These are phyloP conservation scores for Bombyx huttoni DNA, from an alignment of 2,888 invertebrate species.

Conservation along the genomic window DNA sequence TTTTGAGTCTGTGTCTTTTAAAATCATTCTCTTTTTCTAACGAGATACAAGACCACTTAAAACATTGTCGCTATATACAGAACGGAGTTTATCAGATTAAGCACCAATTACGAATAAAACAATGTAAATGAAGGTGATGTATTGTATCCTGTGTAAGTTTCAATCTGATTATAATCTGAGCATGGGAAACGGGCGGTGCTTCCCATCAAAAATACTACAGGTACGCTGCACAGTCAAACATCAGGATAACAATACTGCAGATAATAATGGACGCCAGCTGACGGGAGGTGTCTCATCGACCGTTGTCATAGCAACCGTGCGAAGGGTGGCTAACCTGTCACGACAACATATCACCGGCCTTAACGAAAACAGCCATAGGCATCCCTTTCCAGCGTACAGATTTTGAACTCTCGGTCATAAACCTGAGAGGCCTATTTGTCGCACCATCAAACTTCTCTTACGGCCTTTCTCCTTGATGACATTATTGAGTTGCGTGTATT, in stretches of 20 bases:
- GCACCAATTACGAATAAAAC: conserved; percentile 26
- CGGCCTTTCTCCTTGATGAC: conserved; percentile 35
- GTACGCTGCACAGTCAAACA: conserved; percentile 42
- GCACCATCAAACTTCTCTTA: conserved; percentile 38
- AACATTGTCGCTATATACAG: conserved; percentile 4
- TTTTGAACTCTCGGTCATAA: conserved; percentile 47
- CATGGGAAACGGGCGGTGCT: conserved; percentile 37
- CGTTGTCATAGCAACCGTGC: conserved; percentile 61
- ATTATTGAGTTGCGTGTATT: conserved; percentile 60
- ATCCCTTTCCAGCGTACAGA: conserved; percentile 32
- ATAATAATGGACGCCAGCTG: conserved; percentile 69
- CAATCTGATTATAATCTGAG: conserved; percentile 34
- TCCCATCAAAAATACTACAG: conserved; percentile 45
- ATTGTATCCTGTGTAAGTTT: conserved; percentile 29
- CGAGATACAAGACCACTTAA: conserved; percentile 6
- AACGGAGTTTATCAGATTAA: conserved; percentile 24
- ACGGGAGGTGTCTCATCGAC: conserved; percentile 65
- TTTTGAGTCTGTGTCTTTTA: conserved; percentile 30
- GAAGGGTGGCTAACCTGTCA: conserved; percentile 69
- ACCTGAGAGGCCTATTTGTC: conserved; percentile 43
- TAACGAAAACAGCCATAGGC: conserved; percentile 40
- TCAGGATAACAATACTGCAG: conserved; percentile 47
- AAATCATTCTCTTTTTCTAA: conserved; percentile 12
- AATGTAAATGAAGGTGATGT: conserved; percentile 34
- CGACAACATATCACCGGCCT: conserved; percentile 46